Evolutionary conservation across 2,797 vertebrate genomes (phyloP).

Genomic region (Acanthurus lineatus): DNA sequence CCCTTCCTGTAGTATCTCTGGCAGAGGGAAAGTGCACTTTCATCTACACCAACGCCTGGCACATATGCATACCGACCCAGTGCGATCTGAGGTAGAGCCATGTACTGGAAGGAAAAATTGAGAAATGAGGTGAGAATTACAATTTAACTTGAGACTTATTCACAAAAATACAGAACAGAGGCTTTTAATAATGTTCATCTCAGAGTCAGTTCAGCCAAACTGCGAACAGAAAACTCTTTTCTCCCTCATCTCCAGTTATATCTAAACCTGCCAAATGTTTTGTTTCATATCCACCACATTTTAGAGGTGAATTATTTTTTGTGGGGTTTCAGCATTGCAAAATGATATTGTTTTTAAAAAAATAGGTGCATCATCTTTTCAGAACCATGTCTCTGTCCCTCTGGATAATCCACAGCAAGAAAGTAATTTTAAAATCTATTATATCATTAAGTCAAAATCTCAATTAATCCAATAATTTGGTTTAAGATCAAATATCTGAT

Average conservation of each 20-base stretch:
- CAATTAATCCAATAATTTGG: too few species aligned
- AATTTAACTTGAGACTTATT: background rate
- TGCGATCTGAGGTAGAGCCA: constrained; percentile 88
- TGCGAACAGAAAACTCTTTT: background rate
- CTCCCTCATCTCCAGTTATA: background rate
- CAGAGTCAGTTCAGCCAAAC: background rate
- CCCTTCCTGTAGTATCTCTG: constrained; percentile 93
- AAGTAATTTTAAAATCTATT: too few species aligned
- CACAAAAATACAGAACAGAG: background rate
- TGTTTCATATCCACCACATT: background rate
- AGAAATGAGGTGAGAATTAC: background rate
- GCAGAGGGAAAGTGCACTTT: constrained; percentile 91
- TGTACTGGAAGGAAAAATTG: constrained; percentile 82
- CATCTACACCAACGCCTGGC: constrained; percentile 79
- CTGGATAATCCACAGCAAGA: too few species aligned
- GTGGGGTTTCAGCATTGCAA: too few species aligned
- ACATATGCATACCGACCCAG: constrained; percentile 93
- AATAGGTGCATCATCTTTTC: too few species aligned
- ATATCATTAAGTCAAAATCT: too few species aligned
- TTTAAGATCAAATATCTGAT: too few species aligned
- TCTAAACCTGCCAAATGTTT: background rate
- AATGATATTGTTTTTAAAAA: too few species aligned
- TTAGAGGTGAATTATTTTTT: too few species aligned
- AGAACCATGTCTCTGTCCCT: too few species aligned
- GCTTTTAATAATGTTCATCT: background rate